Percentiles rank a stretch among this genome's conserved stretches.
phyloP scores from a whole-genome alignment of 2,797 vertebrate species.

The Myotis vivesi region DNA sequence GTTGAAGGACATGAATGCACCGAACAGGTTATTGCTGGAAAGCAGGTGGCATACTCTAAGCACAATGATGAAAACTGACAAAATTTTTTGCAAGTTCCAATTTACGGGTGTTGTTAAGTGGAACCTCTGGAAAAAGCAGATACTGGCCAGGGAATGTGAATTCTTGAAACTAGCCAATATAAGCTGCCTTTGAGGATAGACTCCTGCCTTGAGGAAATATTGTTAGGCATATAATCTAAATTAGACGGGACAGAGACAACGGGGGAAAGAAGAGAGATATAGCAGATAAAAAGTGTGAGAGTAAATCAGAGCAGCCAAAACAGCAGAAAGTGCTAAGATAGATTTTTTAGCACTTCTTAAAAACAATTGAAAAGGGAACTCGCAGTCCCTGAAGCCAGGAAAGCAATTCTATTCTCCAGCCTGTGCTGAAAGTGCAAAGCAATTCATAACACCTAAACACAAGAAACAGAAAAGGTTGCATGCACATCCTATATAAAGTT shows the following conservation, averaged over 20 bases:
- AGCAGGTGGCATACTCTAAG: background rate
- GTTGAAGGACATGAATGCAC: background rate
- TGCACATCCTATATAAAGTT: background rate
- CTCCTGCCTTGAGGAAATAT: background rate
- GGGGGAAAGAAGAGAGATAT: background rate
- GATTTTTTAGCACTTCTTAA: slow-evolving; percentile 31
- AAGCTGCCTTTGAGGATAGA: background rate
- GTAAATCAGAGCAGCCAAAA: background rate
- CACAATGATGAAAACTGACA: background rate
- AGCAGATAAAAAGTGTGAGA: background rate
- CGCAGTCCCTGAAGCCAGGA: slow-evolving; percentile 38
- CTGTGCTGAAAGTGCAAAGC: slow-evolving; percentile 11
- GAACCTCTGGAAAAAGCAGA: background rate
- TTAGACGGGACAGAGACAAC: background rate
- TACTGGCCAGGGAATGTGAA: background rate
- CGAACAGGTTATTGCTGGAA: background rate
- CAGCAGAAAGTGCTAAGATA: background rate
- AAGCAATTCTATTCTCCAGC: slow-evolving; percentile 21
- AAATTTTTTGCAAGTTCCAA: background rate
- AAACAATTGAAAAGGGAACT: slow-evolving; percentile 29
- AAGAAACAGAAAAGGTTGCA: background rate
- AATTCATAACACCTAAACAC: background rate
- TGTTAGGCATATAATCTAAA: slow-evolving; percentile 5
- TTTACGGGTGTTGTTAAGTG: background rate
- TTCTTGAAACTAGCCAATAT: background rate